These are phyloP conservation scores for Penaeus chinensis DNA, from an alignment of 1,140 invertebrate species.

Conservation along the genomic window DNA sequence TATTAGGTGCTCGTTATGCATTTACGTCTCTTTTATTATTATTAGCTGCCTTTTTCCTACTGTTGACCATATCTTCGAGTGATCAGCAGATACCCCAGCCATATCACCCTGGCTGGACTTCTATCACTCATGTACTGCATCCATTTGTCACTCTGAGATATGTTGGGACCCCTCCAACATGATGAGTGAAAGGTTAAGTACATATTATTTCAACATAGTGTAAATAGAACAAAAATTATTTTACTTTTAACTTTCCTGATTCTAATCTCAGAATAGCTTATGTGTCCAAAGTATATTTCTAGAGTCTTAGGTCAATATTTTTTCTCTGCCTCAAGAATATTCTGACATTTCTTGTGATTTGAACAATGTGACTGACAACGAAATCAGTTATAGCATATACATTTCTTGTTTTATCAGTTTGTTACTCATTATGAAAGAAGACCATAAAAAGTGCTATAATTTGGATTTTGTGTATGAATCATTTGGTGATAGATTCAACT, in stretches of 20 bases:
- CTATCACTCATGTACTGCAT: conserved; percentile 28
- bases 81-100: conserved; percentile 14
- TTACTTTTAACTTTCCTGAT: conserved; percentile 10
- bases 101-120: conserved; percentile 35
- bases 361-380: no score
- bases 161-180: conserved; percentile 17
- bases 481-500: no score
- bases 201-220: background rate
- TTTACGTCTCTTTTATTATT: conserved; percentile 34
- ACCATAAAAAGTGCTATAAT: no score
- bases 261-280: no score
- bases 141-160: conserved; percentile 31
- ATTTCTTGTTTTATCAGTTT: no score
- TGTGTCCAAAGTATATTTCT: no score
- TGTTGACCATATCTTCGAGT: conserved; percentile 32
- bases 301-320: no score
- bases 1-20: conserved; percentile 30
- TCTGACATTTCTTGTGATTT: no score
- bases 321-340: no score
- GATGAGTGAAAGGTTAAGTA: background rate
- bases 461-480: no score
- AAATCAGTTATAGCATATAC: no score
- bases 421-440: no score
- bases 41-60: conserved; percentile 35
- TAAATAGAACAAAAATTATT: background rate